Conservation (phyloP, 2,888 invertebrate genomes). For the Priocnemis perturbator region DNA sequence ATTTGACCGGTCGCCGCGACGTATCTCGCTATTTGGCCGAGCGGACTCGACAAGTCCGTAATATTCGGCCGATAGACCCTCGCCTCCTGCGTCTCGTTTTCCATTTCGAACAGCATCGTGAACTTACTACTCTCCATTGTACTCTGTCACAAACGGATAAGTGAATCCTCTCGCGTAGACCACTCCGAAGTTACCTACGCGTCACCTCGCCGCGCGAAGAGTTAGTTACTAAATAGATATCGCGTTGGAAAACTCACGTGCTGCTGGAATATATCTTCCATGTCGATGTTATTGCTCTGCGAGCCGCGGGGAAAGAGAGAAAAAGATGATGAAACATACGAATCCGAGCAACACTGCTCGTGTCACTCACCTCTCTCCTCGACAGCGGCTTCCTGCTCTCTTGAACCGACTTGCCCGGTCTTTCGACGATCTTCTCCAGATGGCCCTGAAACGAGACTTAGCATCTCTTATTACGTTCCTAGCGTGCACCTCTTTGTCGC, state of each 20-base stretch:
- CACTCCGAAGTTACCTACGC: no score
- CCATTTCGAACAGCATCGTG: conserved; percentile 90
- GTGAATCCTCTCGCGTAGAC: no score
- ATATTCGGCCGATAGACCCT: conserved; percentile 81
- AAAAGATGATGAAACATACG: conserved; percentile 52
- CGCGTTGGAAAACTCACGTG: conserved; percentile 72
- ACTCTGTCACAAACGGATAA: conserved; percentile 37
- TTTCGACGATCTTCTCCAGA: conserved; percentile 90
- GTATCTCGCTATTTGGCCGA: conserved; percentile 90
- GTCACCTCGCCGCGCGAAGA: no score
- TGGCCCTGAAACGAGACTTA: conserved; percentile 81
- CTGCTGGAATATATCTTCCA: conserved; percentile 81
- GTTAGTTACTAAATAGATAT: no score
- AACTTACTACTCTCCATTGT: conserved; percentile 80
- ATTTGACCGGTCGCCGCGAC: conserved; percentile 92
- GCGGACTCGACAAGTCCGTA: conserved; percentile 79
- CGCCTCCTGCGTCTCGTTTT: conserved; percentile 82
- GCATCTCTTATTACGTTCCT: conserved; percentile 23
- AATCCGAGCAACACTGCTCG: conserved; percentile 49
- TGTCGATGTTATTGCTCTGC: conserved; percentile 81
- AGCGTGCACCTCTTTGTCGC: not conserved
- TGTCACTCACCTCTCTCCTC: conserved; percentile 75
- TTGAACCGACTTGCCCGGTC: conserved; percentile 81
- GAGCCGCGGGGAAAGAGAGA: conserved; percentile 50
- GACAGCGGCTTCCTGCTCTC: conserved; percentile 76